A percentile compares a stretch with the other conserved stretches of the same genome.
phyloP scores from a whole-genome alignment of 2,888 invertebrate genomes.

The Gari tellinella region DNA sequence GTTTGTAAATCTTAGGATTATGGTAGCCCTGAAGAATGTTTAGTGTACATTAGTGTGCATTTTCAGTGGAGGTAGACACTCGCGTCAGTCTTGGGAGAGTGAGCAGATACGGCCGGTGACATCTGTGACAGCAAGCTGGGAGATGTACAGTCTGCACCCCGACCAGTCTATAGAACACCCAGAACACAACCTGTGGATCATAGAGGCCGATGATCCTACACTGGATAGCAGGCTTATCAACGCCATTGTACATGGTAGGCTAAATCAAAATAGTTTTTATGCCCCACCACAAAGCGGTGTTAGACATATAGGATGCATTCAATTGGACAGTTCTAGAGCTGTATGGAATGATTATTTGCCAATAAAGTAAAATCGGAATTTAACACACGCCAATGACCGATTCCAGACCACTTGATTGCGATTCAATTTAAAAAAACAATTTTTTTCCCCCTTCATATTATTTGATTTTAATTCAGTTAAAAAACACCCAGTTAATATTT shows the following conservation, averaged over 20 bases:
- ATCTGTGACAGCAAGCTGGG: constrained; percentile 76
- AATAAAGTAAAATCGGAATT: too few relatives aligned
- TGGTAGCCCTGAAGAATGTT: background rate
- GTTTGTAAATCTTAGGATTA: too few relatives aligned
- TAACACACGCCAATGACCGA: too few relatives aligned
- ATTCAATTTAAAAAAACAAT: too few relatives aligned
- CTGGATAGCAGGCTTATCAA: constrained; percentile 78
- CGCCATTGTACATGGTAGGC: constrained; percentile 81
- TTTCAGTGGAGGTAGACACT: constrained; percentile 63
- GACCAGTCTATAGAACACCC: constrained; percentile 73
- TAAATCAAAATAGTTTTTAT: background rate
- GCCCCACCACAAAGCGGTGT: too few relatives aligned
- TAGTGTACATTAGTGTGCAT: background rate
- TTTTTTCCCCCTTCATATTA: too few relatives aligned
- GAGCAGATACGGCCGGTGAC: constrained; percentile 76
- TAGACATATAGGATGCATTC: too few relatives aligned
- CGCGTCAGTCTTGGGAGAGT: constrained; percentile 69
- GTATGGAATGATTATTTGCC: too few relatives aligned
- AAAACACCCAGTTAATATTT: too few relatives aligned
- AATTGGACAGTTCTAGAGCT: too few relatives aligned
- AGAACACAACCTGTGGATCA: constrained; percentile 79
- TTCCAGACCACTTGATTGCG: too few relatives aligned
- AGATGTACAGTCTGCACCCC: constrained; percentile 68
- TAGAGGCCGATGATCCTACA: constrained; percentile 79
- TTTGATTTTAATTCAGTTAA: too few relatives aligned